Evolutionary conservation across 2,888 invertebrate species (phyloP).

Genomic region (Asteroscopus sphinx): DNA sequence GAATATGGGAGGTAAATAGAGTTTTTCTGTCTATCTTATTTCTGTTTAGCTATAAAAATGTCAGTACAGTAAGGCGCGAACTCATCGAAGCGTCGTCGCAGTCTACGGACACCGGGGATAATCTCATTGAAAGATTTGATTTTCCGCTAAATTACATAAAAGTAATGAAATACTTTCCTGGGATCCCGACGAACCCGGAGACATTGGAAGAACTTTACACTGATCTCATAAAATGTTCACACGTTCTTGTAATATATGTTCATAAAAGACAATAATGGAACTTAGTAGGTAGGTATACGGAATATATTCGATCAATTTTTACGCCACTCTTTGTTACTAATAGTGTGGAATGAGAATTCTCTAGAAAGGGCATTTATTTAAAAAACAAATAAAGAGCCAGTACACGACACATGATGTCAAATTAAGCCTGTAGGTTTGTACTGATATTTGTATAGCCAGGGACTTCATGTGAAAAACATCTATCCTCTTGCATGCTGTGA

Average conservation of each 20-base stretch:
- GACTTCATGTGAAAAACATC: no score
- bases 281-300: not conserved
- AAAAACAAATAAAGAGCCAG: no score
- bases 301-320: no score
- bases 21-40: conserved; percentile 2
- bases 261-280: conserved; percentile 8
- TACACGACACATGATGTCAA: no score
- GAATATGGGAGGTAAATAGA: not conserved
- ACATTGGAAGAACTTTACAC: conserved; percentile 72
- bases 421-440: no score
- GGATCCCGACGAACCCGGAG: conserved; percentile 67
- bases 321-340: no score
- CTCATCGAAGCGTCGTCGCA: conserved; percentile 63
- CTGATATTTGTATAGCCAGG: no score
- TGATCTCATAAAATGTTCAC: conserved; percentile 44
- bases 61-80: conserved; percentile 62
- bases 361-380: no score
- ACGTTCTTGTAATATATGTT: conserved; percentile 29
- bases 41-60: conserved; percentile 52
- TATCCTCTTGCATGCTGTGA: no score
- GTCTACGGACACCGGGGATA: conserved; percentile 78
- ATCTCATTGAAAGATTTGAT: conserved; percentile 88
- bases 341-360: no score
- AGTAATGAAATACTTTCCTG: conserved; percentile 86
- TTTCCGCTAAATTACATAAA: conserved; percentile 89